Percentiles rank a stretch among this genome's conserved stretches.
phyloP scores from a whole-genome alignment of 2,113 vertebrate genomes.

The Rhea americana region DNA sequence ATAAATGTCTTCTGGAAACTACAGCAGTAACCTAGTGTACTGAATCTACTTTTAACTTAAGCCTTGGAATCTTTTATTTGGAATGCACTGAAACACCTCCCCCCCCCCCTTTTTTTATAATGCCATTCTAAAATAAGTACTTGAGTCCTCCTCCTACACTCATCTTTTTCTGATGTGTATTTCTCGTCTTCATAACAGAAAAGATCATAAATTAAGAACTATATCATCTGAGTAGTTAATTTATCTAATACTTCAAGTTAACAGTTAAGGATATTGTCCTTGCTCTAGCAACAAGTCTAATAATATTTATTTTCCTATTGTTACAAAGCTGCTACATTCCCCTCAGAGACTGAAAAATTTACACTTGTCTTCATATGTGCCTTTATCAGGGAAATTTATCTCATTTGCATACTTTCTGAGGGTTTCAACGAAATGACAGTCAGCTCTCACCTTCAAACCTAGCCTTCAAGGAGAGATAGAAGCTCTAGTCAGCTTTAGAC shows the following conservation, averaged over 20 bases:
- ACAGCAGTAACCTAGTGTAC: background rate
- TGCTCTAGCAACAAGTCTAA: background rate
- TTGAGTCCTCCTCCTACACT: background rate
- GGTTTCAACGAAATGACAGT: background rate
- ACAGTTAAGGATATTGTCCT: background rate
- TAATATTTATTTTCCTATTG: background rate
- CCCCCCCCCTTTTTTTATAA: too few relatives aligned
- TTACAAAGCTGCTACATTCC: background rate
- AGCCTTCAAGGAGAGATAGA: background rate
- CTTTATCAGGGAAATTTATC: background rate
- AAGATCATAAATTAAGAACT: background rate
- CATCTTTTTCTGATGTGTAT: background rate
- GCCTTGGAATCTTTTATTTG: background rate
- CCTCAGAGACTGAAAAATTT: background rate
- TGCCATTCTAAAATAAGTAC: background rate
- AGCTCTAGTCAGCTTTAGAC: background rate
- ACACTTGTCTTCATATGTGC: background rate
- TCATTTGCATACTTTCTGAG: background rate
- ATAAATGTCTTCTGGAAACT: background rate
- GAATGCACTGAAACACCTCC: background rate
- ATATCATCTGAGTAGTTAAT: background rate
- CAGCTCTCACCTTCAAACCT: background rate
- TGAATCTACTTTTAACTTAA: background rate
- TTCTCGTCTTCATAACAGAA: background rate
- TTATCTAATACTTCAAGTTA: background rate